Percentiles rank a stretch among this genome's conserved stretches.
These are phyloP conservation scores for Pyrrhia umbra DNA, from an alignment of 2,888 invertebrate genomes.

Conservation along the genomic window DNA sequence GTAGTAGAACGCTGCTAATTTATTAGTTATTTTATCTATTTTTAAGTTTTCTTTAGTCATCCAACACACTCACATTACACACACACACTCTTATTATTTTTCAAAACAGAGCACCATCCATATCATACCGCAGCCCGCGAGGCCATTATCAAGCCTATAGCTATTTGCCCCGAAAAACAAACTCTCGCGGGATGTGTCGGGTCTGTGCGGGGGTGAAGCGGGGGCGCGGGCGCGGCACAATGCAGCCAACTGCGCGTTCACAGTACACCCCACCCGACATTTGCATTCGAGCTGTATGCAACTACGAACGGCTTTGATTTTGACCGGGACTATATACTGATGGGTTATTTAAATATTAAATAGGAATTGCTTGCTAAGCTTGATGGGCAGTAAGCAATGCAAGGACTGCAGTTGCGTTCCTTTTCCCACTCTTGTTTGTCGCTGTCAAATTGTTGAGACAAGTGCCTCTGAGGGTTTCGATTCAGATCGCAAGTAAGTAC, in stretches of 20 bases:
- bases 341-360: conserved; percentile 60
- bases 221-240: conserved; percentile 75
- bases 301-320: conserved; percentile 82
- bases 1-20: too few species aligned
- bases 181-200: conserved; percentile 89
- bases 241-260: conserved; percentile 89
- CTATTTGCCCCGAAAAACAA: conserved; percentile 91
- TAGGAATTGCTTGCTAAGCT: conserved; percentile 43
- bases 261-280: conserved; percentile 82
- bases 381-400: conserved; percentile 4
- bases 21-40: too few species aligned
- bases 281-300: conserved; percentile 83
- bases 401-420: neutral
- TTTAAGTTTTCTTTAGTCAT: too few species aligned
- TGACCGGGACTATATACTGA: conserved; percentile 65
- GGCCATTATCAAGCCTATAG: conserved; percentile 91
- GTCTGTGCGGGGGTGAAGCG: conserved; percentile 60
- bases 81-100: neutral
- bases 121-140: conserved; percentile 77
- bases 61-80: neutral
- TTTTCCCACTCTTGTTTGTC: neutral
- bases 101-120: conserved; percentile 73
- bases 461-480: neutral
- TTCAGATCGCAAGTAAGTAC: too few species aligned
- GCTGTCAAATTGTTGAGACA: neutral